These are phyloP conservation scores for Cnemophilus loriae DNA, from an alignment of 2,113 vertebrate species.

Conservation along the genomic window DNA sequence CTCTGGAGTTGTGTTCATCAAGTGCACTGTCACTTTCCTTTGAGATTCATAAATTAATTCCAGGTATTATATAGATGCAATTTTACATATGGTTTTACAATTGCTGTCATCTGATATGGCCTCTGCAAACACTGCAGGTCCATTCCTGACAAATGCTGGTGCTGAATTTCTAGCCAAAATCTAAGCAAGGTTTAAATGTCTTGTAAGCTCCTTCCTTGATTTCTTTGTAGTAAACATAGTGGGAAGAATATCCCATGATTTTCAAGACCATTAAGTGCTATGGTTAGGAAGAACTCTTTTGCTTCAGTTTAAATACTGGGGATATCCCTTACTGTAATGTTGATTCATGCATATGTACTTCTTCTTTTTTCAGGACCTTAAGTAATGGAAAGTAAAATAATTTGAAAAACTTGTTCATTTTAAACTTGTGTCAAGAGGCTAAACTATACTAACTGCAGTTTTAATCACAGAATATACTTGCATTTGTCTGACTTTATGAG, in stretches of 20 bases:
- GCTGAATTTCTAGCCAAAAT: neutral
- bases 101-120: neutral
- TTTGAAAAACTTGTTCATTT: constrained; percentile 56
- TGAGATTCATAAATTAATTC: neutral
- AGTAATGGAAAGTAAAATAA: constrained; percentile 24
- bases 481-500: constrained; percentile 60
- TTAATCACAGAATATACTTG: constrained; percentile 65
- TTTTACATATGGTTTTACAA: neutral
- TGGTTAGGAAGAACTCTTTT: constrained; percentile 40
- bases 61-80: neutral
- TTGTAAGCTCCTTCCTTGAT: constrained; percentile 31
- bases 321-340: constrained; percentile 46
- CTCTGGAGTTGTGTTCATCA: neutral
- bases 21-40: neutral
- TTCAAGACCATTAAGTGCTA: constrained; percentile 37
- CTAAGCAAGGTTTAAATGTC: neutral
- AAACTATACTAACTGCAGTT: constrained; percentile 51
- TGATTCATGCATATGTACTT: constrained; percentile 23
- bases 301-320: constrained; percentile 36
- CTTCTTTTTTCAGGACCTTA: constrained; percentile 47
- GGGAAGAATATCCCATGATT: constrained; percentile 33
- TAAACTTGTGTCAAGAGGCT: constrained; percentile 60
- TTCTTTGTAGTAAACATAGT: constrained; percentile 38
- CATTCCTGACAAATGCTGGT: neutral
- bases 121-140: neutral